Base-by-base conservation (phyloP, 1,140 invertebrate species). In the Drosophila melanogaster region DNA sequence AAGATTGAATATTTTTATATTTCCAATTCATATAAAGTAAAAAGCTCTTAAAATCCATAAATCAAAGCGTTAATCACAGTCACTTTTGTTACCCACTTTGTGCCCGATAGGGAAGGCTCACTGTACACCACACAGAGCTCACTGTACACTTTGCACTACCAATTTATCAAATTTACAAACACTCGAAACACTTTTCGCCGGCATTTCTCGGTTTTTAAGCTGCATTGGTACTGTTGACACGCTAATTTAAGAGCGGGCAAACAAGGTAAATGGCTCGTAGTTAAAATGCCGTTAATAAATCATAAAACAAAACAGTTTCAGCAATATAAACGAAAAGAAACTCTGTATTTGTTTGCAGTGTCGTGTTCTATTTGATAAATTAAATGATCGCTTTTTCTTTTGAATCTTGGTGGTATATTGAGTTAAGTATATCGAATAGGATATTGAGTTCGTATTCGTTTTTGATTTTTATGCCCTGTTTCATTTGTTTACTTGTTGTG, bases 21-120 rank as follows among this genome's bases (percentile, higher is more conserved):
- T 74, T 65, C 57, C 56, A 77, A 72, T 77, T 58, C 58, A 74
- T 51, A 69, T 80, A 84, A 73, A 74, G 81, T 85, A 85, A 86
- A 86, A 81, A 85, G 81, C 66, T 86, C 70, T 81, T 53, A 58
- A 77, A 86, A 59, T 61, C 50, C 77, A 81, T 86, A 85, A 81
- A 86, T 85, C 81, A 86, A 69, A 69, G 84, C 61, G 66, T 85
- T 81, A 86, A 85, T 81, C 62, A 81, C 57, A 59, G 49, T 55
- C 37, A 35, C 35, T 55, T 62, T 51, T 64, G 61, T 51, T 57
- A 26, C 37, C 40, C 64, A 19, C 58, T 24, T 12, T 15, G 58
- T 64, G n/a, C 58, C 43, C 24, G 14, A 24, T 17, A 17, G 19
- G 15, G 7, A 15, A 3, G 4, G 17, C 14, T 66, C 8, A 65